Evolutionary conservation across 2,888 invertebrate genomes (phyloP).

Genomic region (Tuberolachnus salignus): DNA sequence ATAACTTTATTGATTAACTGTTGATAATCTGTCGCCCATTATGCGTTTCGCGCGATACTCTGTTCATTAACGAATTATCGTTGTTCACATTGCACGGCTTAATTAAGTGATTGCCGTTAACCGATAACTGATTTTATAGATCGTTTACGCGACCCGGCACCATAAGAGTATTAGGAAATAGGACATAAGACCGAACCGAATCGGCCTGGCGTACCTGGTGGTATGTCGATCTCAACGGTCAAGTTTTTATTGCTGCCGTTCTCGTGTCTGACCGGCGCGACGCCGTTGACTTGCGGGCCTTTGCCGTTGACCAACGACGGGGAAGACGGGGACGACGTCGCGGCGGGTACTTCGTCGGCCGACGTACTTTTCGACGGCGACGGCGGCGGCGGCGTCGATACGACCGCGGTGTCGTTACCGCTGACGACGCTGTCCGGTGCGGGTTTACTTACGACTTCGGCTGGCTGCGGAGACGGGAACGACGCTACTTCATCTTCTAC

Average conservation of each 20-base stretch:
- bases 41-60: too few species aligned
- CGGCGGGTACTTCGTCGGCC: background rate
- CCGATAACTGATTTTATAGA: too few species aligned
- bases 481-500: conserved; percentile 35
- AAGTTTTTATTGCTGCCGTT: conserved; percentile 35
- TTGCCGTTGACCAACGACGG: conserved; percentile 31
- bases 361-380: background rate
- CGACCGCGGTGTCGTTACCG: background rate
- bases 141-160: too few species aligned
- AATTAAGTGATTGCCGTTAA: too few species aligned
- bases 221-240: conserved; percentile 42
- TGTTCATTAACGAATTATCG: too few species aligned
- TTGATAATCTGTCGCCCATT: too few species aligned
- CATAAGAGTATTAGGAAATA: too few species aligned
- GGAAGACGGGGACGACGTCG: background rate
- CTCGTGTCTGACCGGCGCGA: conserved; percentile 46
- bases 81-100: too few species aligned
- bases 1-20: too few species aligned
- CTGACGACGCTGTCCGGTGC: background rate
- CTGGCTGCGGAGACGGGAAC: conserved; percentile 25
- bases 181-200: background rate
- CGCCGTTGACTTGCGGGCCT: conserved; percentile 33
- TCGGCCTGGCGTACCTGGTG: conserved; percentile 32
- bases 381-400: background rate
- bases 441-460: conserved; percentile 34